These are phyloP conservation scores for Amphipyra berbera DNA, from an alignment of 2,888 invertebrate species.

Conservation along the genomic window DNA sequence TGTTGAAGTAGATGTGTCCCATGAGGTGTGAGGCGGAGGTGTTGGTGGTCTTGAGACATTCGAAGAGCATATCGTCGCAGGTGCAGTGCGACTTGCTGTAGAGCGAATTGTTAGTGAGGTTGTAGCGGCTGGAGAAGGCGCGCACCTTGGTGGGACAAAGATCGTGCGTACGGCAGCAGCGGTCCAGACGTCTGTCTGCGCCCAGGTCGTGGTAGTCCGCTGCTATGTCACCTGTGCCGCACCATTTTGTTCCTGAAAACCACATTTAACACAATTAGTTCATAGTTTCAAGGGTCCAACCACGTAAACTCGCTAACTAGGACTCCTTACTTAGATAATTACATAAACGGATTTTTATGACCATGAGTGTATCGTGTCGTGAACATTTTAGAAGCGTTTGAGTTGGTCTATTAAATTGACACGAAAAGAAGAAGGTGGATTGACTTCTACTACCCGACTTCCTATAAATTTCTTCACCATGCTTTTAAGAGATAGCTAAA, in stretches of 20 bases:
- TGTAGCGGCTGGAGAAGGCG: slow-evolving; percentile 93
- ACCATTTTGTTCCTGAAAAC: slow-evolving; percentile 96
- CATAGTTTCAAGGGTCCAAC: neutral
- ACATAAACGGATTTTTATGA: too few species aligned
- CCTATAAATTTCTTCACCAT: too few species aligned
- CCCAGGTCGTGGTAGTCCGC: slow-evolving; percentile 96
- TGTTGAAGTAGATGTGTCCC: slow-evolving; percentile 96
- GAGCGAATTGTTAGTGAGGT: slow-evolving; percentile 95
- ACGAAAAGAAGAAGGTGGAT: too few species aligned
- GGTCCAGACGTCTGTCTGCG: slow-evolving; percentile 92
- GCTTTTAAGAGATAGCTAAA: too few species aligned
- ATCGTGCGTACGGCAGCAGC: slow-evolving; percentile 97
- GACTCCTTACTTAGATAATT: too few species aligned
- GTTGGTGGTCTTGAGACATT: slow-evolving; percentile 94
- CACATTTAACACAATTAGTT: neutral
- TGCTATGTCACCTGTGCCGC: slow-evolving; percentile 97
- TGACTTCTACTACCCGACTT: too few species aligned
- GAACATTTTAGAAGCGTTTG: too few species aligned
- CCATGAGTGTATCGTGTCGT: too few species aligned
- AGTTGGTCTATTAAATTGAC: too few species aligned
- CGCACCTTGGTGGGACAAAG: slow-evolving; percentile 95
- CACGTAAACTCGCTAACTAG: too few species aligned
- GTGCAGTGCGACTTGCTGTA: slow-evolving; percentile 97
- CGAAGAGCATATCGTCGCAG: slow-evolving; percentile 95
- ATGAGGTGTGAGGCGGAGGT: slow-evolving; percentile 93